Base-by-base conservation (phyloP, 1,140 invertebrate species). In the Aphaenogaster rudis region DNA sequence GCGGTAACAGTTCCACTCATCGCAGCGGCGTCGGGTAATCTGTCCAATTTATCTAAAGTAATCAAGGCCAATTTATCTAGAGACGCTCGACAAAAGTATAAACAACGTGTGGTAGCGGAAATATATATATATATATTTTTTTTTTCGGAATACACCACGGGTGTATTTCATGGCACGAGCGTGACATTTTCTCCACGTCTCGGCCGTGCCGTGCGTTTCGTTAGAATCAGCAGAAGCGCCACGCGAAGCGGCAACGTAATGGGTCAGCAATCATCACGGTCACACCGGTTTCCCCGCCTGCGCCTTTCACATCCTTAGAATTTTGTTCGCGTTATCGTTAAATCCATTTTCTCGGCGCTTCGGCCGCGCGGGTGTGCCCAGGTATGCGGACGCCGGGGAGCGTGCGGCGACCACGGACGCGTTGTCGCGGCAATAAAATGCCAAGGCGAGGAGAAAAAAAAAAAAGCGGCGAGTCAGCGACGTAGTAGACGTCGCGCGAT, bases 251-350 rank as follows among this genome's bases (percentile, higher is more conserved):
- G 42, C 28, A 76, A 76, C n/a, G 80, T 63, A 61, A 84, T 84
- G 80, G 80, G 69, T 84, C 80, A 76, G 80, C 80, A 76, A 84
- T 84, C 80, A 84, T 84, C 80, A 84, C 80, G 69, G 80, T 17
- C 80, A 76, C 69, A 59, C 45, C 42, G 15, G 42, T 78, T 64
- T 78, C 36, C 67, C 45, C 3, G 61, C 28, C 21, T 13, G 42
- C 21, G 80, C 54, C 80, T 84, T 84, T 84, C 80, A 76, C 80
- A 39, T 81, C 79, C 45, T 48, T 42, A 42, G 21, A 82, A 28
- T 59, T 33, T 72, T 36, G 48, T 39, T 74, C 42, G 33, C 54
- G 42, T 50, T 39, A 59, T 84, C 59, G 42, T 28, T 28, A 84
- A 74, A 82, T 82, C 45, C 42, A 36, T 82, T 61, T 82, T 42